A percentile compares a stretch with the other conserved stretches of the same genome.
phyloP scores from a whole-genome alignment of 2,797 vertebrate genomes.

The Enoplosus armatus region DNA sequence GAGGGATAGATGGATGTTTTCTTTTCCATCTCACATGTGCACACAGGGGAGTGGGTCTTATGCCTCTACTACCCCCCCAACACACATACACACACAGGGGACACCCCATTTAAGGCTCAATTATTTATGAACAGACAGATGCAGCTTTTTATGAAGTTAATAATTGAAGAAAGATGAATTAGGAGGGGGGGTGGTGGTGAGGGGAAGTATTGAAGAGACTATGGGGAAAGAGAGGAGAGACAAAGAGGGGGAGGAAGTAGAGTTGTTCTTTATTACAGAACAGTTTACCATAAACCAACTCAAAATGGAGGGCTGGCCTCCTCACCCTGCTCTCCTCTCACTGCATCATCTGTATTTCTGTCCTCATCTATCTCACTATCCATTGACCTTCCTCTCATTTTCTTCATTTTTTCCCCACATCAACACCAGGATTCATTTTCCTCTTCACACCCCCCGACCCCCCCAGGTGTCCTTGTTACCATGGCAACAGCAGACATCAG shows the following conservation, averaged over 20 bases:
- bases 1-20: conserved; percentile 42
- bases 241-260: background rate
- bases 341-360: conserved; percentile 14
- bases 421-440: conserved; percentile 32
- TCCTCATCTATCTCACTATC: background rate
- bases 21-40: conserved; percentile 37
- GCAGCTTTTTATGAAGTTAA: conserved; percentile 85
- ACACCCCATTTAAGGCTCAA: conserved; percentile 81
- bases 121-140: conserved; percentile 83
- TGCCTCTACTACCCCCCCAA: background rate
- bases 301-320: conserved; percentile 22
- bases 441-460: background rate
- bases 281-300: conserved; percentile 26
- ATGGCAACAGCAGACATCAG: conserved; percentile 72
- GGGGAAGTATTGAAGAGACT: conserved; percentile 6
- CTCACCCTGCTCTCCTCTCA: background rate
- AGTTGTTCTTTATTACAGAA: background rate
- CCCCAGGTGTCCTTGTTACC: conserved; percentile 70
- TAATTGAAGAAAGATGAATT: conserved; percentile 82
- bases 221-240: conserved; percentile 22
- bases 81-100: conserved; percentile 21
- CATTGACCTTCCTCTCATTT: conserved; percentile 18
- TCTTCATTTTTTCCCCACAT: conserved; percentile 31
- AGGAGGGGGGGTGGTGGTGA: conserved; percentile 6
- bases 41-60: conserved; percentile 50